Conservation (phyloP, 2,888 invertebrate genomes). For the Drosophila koepferae region DNA sequence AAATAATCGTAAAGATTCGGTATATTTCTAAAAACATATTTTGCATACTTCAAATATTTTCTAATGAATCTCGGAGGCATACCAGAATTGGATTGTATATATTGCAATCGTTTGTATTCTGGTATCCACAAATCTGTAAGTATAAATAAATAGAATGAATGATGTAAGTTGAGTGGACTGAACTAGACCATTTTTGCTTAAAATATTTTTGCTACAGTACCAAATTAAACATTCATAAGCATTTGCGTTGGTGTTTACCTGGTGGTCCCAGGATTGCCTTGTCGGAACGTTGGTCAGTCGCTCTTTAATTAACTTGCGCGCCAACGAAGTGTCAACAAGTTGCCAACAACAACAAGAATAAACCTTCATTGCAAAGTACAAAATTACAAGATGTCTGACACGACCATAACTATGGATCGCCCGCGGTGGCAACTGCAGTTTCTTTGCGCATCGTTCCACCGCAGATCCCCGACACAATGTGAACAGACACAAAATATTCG, state of each 20-base stretch:
- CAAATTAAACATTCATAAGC: slow-evolving; percentile 27
- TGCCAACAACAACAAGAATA: slow-evolving; percentile 59
- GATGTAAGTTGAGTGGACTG: background rate
- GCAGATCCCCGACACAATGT: slow-evolving; percentile 20
- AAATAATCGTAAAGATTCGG: background rate
- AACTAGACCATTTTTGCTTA: slow-evolving; percentile 1
- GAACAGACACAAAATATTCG: slow-evolving; percentile 2
- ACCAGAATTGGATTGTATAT: background rate
- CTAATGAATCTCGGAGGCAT: no score
- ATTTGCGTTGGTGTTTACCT: slow-evolving; percentile 23
- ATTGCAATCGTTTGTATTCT: background rate
- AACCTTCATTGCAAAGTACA: slow-evolving; percentile 53
- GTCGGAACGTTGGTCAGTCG: slow-evolving; percentile 24
- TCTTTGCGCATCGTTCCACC: slow-evolving; percentile 4
- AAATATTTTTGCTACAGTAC: slow-evolving; percentile 1
- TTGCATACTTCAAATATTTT: no score
- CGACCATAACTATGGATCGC: slow-evolving; percentile 76
- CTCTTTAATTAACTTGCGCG: slow-evolving; percentile 83
- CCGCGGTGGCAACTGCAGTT: slow-evolving; percentile 45
- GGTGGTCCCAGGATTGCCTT: slow-evolving; percentile 47
- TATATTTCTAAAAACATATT: background rate
- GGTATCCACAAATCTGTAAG: slow-evolving; percentile 10
- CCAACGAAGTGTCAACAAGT: slow-evolving; percentile 84
- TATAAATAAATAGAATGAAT: background rate
- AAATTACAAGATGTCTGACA: slow-evolving; percentile 79